phyloP scores from a whole-genome alignment of 2,113 vertebrate species.

The Paralichthys olivaceus region DNA sequence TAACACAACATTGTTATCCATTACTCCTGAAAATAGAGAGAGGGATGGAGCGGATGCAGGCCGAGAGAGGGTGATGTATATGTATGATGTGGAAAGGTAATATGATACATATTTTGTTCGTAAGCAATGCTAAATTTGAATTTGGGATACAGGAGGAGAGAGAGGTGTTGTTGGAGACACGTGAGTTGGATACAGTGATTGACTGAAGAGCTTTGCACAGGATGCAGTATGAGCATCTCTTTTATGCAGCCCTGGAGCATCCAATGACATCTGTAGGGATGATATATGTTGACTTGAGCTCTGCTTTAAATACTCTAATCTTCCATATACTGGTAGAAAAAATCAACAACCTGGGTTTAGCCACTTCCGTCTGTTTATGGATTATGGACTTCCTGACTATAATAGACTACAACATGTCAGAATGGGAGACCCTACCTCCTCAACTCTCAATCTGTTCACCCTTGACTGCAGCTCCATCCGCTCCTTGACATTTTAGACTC shows the following conservation, averaged over 20 bases:
- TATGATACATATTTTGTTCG: not conserved
- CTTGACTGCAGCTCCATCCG: not conserved
- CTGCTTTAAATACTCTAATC: not conserved
- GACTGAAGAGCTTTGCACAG: not conserved
- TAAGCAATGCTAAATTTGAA: not conserved
- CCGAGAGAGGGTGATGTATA: not conserved
- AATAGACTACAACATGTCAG: not conserved
- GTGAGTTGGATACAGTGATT: constrained; percentile 1
- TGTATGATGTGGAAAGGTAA: not conserved
- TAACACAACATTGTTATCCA: constrained; percentile 38
- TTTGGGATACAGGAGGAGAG: not conserved
- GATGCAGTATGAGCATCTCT: not conserved
- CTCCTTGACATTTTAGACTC: too few relatives aligned
- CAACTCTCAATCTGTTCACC: not conserved
- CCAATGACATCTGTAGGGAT: not conserved
- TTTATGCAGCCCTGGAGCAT: not conserved
- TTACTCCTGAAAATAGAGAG: constrained; percentile 33
- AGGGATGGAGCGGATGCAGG: not conserved
- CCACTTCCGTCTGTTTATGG: not conserved
- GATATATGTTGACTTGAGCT: not conserved
- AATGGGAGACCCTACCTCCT: not conserved
- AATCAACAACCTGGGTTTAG: not conserved
- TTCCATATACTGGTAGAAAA: not conserved
- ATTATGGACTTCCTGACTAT: not conserved
- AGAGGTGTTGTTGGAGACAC: not conserved